A percentile compares a stretch with the other conserved stretches of the same genome.
Evolutionary conservation across 2,113 vertebrate species (phyloP).

Genomic region (Neolamprologus modestus): DNA sequence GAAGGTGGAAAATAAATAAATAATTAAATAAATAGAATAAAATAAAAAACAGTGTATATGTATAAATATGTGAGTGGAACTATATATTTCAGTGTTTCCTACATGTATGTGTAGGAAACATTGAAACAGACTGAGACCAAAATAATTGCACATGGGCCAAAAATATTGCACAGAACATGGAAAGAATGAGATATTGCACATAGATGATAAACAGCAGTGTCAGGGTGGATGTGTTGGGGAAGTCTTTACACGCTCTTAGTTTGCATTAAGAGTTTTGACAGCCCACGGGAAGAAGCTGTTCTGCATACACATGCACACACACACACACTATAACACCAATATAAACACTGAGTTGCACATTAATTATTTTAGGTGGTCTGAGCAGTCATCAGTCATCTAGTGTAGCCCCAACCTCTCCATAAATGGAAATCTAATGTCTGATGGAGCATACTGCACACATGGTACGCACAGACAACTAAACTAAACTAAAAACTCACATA

Average conservation of each 20-base stretch:
- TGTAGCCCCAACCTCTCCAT: neutral
- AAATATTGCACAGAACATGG: too few relatives aligned
- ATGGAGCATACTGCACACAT: neutral
- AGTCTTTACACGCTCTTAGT: neutral
- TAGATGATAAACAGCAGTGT: neutral
- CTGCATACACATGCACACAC: neutral
- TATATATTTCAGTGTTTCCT: too few relatives aligned
- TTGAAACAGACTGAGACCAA: too few relatives aligned
- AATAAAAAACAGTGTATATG: too few relatives aligned
- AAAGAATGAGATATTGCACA: too few relatives aligned
- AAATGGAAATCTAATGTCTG: neutral
- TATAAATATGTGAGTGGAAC: too few relatives aligned
- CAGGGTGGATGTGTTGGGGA: too few relatives aligned
- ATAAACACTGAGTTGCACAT: neutral
- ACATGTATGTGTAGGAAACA: too few relatives aligned
- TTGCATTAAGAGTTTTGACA: neutral
- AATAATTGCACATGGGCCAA: too few relatives aligned
- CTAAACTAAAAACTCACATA: neutral
- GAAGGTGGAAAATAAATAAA: neutral
- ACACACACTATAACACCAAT: neutral
- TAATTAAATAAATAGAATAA: neutral
- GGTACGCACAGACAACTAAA: neutral
- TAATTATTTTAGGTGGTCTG: neutral
- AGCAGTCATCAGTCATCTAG: neutral
- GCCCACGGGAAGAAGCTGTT: neutral